Conservation (phyloP, 2,888 invertebrate species). For the Steinernema carpocapsae region DNA sequence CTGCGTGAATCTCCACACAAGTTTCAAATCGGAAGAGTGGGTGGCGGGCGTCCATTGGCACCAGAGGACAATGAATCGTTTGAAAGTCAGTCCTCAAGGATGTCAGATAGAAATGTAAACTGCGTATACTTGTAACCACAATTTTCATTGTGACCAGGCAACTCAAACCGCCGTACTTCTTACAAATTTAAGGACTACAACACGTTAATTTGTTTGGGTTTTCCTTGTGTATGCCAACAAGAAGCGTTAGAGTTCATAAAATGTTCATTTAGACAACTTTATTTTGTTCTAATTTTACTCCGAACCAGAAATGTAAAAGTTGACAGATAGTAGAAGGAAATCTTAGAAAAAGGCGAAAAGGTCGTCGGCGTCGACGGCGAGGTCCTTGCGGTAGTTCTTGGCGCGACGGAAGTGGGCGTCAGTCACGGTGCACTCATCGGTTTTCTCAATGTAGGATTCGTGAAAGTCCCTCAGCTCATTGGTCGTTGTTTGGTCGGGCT, state of each 20-base stretch:
- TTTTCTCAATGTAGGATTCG: constrained; percentile 55
- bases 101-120: neutral
- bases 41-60: neutral
- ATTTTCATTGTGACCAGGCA: no score
- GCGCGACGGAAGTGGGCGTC: constrained; percentile 40
- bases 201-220: no score
- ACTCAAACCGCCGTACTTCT: no score
- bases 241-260: no score
- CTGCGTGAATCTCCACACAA: neutral
- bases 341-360: neutral
- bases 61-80: neutral
- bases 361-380: constrained; percentile 33
- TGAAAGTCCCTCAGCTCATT: constrained; percentile 62
- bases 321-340: no score
- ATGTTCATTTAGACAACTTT: no score
- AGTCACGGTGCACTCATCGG: constrained; percentile 44
- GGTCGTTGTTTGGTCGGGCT: constrained; percentile 48
- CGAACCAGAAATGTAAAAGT: no score
- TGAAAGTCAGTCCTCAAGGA: neutral
- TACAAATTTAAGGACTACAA: no score
- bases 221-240: no score
- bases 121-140: no score
- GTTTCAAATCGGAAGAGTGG: neutral
- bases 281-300: no score
- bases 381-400: constrained; percentile 40